Percentiles rank a stretch among this genome's conserved stretches.
Evolutionary conservation across 2,113 vertebrate genomes (phyloP).

Genomic region (Salvelinus namaycush): DNA sequence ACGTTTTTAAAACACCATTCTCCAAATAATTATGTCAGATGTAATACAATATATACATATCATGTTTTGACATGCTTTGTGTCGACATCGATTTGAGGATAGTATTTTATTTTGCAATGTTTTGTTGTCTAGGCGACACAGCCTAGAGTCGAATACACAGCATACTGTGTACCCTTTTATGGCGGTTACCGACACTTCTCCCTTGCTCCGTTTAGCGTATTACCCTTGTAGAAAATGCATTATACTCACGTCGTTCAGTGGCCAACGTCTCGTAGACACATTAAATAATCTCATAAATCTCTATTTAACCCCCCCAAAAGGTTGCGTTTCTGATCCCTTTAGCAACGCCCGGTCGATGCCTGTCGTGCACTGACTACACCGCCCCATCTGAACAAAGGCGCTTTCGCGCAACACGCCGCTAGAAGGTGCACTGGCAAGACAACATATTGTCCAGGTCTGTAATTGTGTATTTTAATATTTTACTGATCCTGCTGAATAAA

Average conservation of each 20-base stretch:
- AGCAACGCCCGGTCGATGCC: background rate
- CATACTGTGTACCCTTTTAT: background rate
- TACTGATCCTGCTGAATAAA: too few species aligned
- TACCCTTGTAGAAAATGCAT: background rate
- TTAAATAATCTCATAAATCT: background rate
- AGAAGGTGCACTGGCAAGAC: constrained; percentile 36
- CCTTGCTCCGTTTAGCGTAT: background rate
- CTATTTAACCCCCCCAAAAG: background rate
- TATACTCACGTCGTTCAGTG: background rate
- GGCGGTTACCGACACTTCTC: background rate
- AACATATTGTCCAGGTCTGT: too few species aligned
- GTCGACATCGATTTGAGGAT: background rate
- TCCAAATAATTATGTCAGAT: background rate
- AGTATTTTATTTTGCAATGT: background rate
- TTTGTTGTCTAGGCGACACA: background rate
- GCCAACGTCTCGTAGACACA: background rate
- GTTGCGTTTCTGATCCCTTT: background rate
- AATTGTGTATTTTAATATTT: too few species aligned
- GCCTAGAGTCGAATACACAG: background rate
- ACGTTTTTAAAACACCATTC: background rate
- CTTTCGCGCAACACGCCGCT: constrained; percentile 18
- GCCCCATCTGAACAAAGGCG: constrained; percentile 19
- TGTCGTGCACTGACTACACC: background rate
- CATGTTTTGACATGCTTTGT: background rate
- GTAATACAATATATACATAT: background rate